These are phyloP conservation scores for Dolichomitus sp. DNA, from an alignment of 2,888 invertebrate species.

Conservation along the genomic window DNA sequence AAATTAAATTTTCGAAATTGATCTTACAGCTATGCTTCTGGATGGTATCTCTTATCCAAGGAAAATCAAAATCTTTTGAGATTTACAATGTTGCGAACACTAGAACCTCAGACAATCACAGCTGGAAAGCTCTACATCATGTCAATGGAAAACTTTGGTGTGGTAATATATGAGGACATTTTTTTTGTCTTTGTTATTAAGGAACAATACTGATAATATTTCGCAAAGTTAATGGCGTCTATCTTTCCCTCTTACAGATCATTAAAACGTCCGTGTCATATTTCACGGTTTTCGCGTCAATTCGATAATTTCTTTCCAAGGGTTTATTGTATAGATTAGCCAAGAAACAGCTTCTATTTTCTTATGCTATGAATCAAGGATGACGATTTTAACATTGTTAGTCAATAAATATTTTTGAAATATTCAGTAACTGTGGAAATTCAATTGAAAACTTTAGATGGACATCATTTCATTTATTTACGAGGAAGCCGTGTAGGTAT, in stretches of 20 bases:
- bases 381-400: not conserved
- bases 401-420: not conserved
- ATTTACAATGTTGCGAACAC: constrained; percentile 45
- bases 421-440: too few species aligned
- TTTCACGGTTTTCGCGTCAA: constrained; percentile 14
- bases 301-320: not conserved
- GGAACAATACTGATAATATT: not conserved
- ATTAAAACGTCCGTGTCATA: constrained; percentile 3
- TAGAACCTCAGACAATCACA: constrained; percentile 34
- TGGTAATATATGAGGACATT: not conserved
- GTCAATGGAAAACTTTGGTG: not conserved
- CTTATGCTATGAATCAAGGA: not conserved
- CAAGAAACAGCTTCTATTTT: not conserved
- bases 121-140: constrained; percentile 6
- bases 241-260: not conserved
- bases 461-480: too few species aligned
- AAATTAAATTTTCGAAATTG: not conserved
- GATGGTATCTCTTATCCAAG: not conserved
- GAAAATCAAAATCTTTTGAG: constrained; percentile 31
- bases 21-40: too few species aligned
- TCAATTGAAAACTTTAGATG: too few species aligned
- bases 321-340: too few species aligned
- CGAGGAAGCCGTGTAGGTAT: too few species aligned
- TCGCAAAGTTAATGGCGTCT: not conserved
- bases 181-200: not conserved